Percentiles rank a stretch among this genome's conserved stretches.
Evolutionary conservation across 1,140 invertebrate genomes (phyloP).

Genomic region (Drosophila ohnishii): DNA sequence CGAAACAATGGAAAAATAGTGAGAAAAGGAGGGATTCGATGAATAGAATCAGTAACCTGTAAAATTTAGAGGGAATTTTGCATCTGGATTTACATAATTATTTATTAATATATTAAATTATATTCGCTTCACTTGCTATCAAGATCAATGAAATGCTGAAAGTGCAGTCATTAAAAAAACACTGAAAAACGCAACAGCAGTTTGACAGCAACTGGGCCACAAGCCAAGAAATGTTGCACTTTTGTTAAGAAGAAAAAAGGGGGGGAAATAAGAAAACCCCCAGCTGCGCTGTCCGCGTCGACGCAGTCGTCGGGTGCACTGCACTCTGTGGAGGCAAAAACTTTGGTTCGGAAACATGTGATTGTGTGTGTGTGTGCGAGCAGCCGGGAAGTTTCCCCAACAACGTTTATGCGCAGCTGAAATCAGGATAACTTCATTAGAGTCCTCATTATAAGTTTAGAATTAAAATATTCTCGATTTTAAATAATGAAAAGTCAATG

Average conservation of each 20-base stretch:
- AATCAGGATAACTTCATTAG: background rate
- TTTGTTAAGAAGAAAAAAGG: background rate
- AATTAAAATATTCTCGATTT: no score
- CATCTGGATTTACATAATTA: background rate
- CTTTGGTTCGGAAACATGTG: slow-evolving; percentile 27
- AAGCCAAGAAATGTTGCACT: slow-evolving; percentile 17
- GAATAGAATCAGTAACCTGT: background rate
- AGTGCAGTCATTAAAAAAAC: background rate
- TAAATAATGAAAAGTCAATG: background rate
- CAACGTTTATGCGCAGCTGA: slow-evolving; percentile 20
- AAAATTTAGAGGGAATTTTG: slow-evolving; percentile 15
- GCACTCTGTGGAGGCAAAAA: slow-evolving; percentile 49
- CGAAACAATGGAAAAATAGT: slow-evolving; percentile 12
- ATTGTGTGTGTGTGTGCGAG: background rate
- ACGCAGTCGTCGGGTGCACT: slow-evolving; percentile 21
- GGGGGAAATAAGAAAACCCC: slow-evolving; percentile 19
- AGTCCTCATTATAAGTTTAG: no score
- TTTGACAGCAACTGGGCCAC: slow-evolving; percentile 10
- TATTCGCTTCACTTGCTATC: slow-evolving; percentile 2
- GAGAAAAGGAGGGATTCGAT: slow-evolving; percentile 5
- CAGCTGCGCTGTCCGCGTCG: slow-evolving; percentile 14
- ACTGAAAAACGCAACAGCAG: background rate
- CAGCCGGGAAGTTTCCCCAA: slow-evolving; percentile 15
- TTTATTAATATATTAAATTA: no score
- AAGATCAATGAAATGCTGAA: slow-evolving; percentile 10